Conservation (phyloP, 2,797 vertebrate species). For the Esox masquinongy region DNA sequence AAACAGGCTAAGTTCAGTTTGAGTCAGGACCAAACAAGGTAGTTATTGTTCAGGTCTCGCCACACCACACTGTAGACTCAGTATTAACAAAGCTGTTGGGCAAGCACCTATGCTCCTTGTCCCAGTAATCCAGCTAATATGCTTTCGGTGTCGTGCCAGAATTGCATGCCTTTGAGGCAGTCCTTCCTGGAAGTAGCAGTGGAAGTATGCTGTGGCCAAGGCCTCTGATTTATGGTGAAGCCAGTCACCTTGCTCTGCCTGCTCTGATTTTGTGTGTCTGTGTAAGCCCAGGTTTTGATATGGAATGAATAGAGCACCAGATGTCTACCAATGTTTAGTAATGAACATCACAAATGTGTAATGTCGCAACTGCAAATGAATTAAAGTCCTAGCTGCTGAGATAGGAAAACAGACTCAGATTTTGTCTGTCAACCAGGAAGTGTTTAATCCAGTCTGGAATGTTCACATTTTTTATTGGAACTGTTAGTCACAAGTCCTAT, state of each 20-base stretch:
- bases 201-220: constrained; percentile 52
- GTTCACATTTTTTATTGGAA: neutral
- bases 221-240: constrained; percentile 50
- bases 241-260: constrained; percentile 52
- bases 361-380: constrained; percentile 66
- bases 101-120: constrained; percentile 51
- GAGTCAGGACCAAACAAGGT: constrained; percentile 32
- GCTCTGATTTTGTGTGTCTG: constrained; percentile 29
- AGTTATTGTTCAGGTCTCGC: constrained; percentile 41
- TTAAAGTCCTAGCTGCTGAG: constrained; percentile 54
- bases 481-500: neutral
- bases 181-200: constrained; percentile 51
- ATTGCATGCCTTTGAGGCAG: constrained; percentile 57
- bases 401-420: constrained; percentile 14
- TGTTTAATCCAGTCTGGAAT: constrained; percentile 34
- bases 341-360: constrained; percentile 73
- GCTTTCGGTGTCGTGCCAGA: constrained; percentile 55
- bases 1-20: no score
- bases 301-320: constrained; percentile 74
- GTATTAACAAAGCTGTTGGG: constrained; percentile 53
- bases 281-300: constrained; percentile 62
- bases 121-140: constrained; percentile 46
- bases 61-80: constrained; percentile 30
- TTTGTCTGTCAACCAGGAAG: constrained; percentile 42
- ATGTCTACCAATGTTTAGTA: constrained; percentile 86